A percentile compares a stretch with the other conserved stretches of the same genome.
These are phyloP conservation scores for Sitta europaea DNA, from an alignment of 2,113 vertebrate genomes.

Conservation along the genomic window DNA sequence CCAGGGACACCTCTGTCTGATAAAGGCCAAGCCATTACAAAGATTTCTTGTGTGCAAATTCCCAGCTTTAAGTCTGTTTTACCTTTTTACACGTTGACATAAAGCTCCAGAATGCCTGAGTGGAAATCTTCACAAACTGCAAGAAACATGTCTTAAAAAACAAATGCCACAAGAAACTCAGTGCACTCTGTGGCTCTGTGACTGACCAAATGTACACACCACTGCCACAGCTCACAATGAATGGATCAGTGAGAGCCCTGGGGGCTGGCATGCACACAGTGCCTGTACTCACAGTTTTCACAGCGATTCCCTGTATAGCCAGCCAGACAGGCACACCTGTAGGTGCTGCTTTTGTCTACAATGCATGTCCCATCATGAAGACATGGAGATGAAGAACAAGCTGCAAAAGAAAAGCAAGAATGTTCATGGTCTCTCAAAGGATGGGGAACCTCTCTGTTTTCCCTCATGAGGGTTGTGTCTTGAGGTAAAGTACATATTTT, in stretches of 20 bases:
- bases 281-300: conserved; percentile 85
- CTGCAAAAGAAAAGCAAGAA: conserved; percentile 68
- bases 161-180: not conserved
- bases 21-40: not conserved
- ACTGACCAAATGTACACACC: not conserved
- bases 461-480: not conserved
- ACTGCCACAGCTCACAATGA: not conserved
- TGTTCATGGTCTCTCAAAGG: not conserved
- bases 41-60: not conserved
- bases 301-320: conserved; percentile 91
- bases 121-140: not conserved
- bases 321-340: conserved; percentile 90
- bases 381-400: conserved; percentile 92
- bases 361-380: conserved; percentile 92
- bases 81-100: not conserved
- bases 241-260: not conserved
- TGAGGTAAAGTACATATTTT: not conserved
- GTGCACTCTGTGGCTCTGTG: not conserved
- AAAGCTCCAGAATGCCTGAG: not conserved
- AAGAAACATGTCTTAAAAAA: not conserved
- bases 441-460: not conserved
- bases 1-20: not conserved
- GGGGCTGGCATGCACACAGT: not conserved
- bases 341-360: conserved; percentile 78
- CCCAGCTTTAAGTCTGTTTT: not conserved